These are phyloP conservation scores for Uria lomvia DNA, from an alignment of 2,113 vertebrate genomes.

Conservation along the genomic window DNA sequence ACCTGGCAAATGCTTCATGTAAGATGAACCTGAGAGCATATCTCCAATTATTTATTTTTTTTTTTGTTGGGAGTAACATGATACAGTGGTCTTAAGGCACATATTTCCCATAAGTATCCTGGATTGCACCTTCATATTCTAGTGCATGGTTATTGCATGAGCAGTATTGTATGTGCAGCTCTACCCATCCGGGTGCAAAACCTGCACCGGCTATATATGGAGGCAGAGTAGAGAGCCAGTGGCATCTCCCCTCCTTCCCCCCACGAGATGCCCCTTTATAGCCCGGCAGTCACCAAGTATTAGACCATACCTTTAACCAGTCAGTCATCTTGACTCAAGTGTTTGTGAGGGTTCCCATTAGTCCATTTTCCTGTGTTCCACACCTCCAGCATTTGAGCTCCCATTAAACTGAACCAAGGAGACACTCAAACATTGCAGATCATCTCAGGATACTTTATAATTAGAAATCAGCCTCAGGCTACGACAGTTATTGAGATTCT, in stretches of 20 bases:
- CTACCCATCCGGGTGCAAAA: neutral
- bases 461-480: constrained; percentile 45
- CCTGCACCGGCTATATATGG: constrained; percentile 35
- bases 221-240: neutral
- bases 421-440: constrained; percentile 17
- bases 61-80: neutral
- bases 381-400: neutral
- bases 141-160: neutral
- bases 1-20: neutral
- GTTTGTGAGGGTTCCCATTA: neutral
- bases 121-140: neutral
- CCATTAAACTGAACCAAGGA: constrained; percentile 9
- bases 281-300: neutral
- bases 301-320: neutral
- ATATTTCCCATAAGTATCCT: neutral
- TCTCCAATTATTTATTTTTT: neutral
- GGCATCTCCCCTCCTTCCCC: neutral
- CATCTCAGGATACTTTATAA: constrained; percentile 58
- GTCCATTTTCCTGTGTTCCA: constrained; percentile 9
- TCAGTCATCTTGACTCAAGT: constrained; percentile 44
- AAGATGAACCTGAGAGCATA: neutral
- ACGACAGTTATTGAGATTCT: constrained; percentile 3
- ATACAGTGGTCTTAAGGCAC: neutral
- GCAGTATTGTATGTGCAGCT: neutral
- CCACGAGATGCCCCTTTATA: neutral